Conservation (phyloP, 2,797 vertebrate genomes). For the Artibeus lituratus region DNA sequence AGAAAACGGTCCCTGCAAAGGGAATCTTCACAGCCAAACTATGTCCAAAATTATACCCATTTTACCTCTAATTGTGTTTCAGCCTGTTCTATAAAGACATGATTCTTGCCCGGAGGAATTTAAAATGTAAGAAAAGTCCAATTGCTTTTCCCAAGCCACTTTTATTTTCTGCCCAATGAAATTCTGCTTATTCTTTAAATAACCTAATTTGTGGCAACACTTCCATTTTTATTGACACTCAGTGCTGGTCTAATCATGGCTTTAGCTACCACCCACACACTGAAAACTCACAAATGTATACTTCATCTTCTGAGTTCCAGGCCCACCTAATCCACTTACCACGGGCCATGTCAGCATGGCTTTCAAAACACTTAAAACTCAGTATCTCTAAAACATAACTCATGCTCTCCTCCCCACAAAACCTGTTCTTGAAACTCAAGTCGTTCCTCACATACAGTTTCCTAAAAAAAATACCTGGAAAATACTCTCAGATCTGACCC, state of each 20-base stretch:
- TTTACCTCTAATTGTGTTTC: background rate
- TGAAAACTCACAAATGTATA: background rate
- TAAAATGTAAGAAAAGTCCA: constrained; percentile 15
- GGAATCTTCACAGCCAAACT: background rate
- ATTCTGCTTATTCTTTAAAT: background rate
- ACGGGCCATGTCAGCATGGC: background rate
- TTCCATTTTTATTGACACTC: background rate
- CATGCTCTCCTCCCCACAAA: background rate
- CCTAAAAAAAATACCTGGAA: background rate
- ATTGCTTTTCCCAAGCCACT: background rate
- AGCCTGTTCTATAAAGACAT: background rate
- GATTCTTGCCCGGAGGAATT: background rate
- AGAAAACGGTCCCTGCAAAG: background rate
- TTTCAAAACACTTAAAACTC: background rate
- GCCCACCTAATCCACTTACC: background rate
- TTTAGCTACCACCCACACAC: background rate
- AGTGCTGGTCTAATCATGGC: background rate
- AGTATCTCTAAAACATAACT: background rate
- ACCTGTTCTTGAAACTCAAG: background rate
- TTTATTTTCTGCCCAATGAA: background rate
- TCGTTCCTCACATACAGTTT: background rate
- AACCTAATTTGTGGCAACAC: background rate
- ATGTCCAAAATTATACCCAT: background rate
- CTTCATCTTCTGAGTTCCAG: background rate
- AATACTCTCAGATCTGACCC: background rate